Conservation (phyloP, 2,797 vertebrate genomes). For the Melanogrammus aeglefinus region DNA sequence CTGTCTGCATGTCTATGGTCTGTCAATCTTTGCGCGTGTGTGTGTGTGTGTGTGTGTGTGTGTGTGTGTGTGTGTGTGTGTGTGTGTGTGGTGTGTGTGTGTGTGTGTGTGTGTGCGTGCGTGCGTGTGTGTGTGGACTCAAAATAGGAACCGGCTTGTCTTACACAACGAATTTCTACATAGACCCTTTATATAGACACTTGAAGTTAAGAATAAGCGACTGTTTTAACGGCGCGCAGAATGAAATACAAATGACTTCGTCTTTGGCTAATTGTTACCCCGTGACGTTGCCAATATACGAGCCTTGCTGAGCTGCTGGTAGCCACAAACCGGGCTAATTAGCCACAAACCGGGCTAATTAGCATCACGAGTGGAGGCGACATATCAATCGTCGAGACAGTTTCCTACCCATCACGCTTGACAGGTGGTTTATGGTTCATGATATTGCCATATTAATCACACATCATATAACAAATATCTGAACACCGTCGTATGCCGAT, state of each 20-base stretch:
- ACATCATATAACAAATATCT: not conserved
- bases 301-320: slow-evolving; percentile 65
- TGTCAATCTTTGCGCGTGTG: too few species aligned
- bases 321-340: slow-evolving; percentile 41
- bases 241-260: slow-evolving; percentile 51
- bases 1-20: too few species aligned
- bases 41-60: too few species aligned
- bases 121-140: not conserved
- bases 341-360: slow-evolving; percentile 40
- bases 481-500: not conserved
- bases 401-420: slow-evolving; percentile 34
- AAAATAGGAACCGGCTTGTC: slow-evolving; percentile 5
- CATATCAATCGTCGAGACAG: slow-evolving; percentile 41
- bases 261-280: slow-evolving; percentile 76
- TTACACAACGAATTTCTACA: not conserved
- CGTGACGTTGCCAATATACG: slow-evolving; percentile 71
- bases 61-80: not conserved
- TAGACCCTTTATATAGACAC: not conserved
- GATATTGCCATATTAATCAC: not conserved
- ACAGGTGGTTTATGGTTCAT: slow-evolving; percentile 23
- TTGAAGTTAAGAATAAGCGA: slow-evolving; percentile 25
- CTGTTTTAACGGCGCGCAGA: slow-evolving; percentile 29
- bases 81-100: not conserved
- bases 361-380: slow-evolving; percentile 40
- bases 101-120: not conserved